Conservation (phyloP, 2,888 invertebrate species). For the Stratiomys singularior region DNA sequence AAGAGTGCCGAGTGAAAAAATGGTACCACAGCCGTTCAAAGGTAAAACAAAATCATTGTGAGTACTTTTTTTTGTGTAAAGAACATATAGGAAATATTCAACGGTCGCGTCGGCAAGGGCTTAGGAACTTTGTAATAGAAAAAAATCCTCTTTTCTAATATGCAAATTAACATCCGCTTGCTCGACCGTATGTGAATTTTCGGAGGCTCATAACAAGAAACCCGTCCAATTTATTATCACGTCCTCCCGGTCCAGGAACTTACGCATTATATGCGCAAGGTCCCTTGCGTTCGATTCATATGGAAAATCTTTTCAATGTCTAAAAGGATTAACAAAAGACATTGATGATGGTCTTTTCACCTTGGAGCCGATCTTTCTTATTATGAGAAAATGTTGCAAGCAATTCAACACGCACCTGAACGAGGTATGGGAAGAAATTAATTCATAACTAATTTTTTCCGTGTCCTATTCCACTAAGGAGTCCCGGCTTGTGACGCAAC, state of each 20-base stretch:
- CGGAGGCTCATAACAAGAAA: not conserved
- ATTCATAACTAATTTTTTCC: slow-evolving; percentile 16
- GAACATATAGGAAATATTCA: not conserved
- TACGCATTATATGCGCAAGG: not conserved
- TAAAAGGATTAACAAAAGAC: slow-evolving; percentile 39
- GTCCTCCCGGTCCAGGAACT: not conserved
- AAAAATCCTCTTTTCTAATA: slow-evolving; percentile 46
- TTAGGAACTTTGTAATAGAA: slow-evolving; percentile 5
- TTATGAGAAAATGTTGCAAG: slow-evolving; percentile 27
- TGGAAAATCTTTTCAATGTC: slow-evolving; percentile 30
- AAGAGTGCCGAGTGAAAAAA: slow-evolving; percentile 39
- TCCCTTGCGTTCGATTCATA: slow-evolving; percentile 29
- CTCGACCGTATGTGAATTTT: slow-evolving; percentile 11
- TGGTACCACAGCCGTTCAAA: slow-evolving; percentile 32
- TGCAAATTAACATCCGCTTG: slow-evolving; percentile 52
- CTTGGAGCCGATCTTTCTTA: slow-evolving; percentile 33
- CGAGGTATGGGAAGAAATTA: slow-evolving; percentile 33
- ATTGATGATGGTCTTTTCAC: slow-evolving; percentile 38
- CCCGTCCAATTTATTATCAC: slow-evolving; percentile 34
- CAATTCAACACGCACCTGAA: slow-evolving; percentile 18
- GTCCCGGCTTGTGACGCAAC: not conserved
- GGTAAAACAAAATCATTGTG: slow-evolving; percentile 50
- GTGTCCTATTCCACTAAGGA: not conserved
- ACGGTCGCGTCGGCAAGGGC: not conserved
- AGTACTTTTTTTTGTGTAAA: slow-evolving; percentile 44